phyloP scores from a whole-genome alignment of 2,888 invertebrate species.

The Drosophila hamatofila region DNA sequence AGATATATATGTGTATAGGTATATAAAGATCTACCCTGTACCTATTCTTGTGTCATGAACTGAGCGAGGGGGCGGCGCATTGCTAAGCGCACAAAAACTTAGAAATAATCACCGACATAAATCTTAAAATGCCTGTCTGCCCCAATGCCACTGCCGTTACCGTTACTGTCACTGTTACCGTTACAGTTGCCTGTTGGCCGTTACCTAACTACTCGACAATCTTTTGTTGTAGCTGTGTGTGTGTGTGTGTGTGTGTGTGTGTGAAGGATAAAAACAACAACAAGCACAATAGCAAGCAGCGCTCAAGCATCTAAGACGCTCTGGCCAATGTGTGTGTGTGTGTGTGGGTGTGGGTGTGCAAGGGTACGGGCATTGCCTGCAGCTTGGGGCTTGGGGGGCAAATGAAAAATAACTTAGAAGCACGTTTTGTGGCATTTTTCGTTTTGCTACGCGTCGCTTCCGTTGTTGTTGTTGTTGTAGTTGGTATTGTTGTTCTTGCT shows the following conservation, averaged over 20 bases:
- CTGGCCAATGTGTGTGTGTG: neutral
- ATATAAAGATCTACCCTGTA: constrained; percentile 1
- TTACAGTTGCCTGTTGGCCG: constrained; percentile 13
- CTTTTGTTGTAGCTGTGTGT: constrained; percentile 38
- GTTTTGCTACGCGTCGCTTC: constrained; percentile 41
- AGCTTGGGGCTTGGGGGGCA: constrained; percentile 35
- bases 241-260: constrained; percentile 13
- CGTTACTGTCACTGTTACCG: constrained; percentile 7
- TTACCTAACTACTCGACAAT: constrained; percentile 51
- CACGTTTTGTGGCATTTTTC: constrained; percentile 77
- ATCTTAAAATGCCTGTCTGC: constrained; percentile 77
- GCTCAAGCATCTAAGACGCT: constrained; percentile 24
- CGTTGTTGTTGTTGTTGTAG: constrained; percentile 27
- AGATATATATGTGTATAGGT: neutral
- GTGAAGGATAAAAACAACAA: constrained; percentile 23
- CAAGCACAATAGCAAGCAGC: constrained; percentile 17
- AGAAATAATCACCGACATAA: constrained; percentile 85
- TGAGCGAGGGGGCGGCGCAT: constrained; percentile 46
- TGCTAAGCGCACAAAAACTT: constrained; percentile 82
- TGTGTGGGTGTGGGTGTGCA: neutral
- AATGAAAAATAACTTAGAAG: constrained; percentile 82
- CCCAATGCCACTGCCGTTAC: constrained; percentile 1
- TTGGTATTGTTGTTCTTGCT: constrained; percentile 43
- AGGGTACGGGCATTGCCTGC: neutral
- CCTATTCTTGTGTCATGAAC: neutral